Evolutionary conservation across 2,113 vertebrate genomes (phyloP).

Genomic region (Hippocampus abdominalis): DNA sequence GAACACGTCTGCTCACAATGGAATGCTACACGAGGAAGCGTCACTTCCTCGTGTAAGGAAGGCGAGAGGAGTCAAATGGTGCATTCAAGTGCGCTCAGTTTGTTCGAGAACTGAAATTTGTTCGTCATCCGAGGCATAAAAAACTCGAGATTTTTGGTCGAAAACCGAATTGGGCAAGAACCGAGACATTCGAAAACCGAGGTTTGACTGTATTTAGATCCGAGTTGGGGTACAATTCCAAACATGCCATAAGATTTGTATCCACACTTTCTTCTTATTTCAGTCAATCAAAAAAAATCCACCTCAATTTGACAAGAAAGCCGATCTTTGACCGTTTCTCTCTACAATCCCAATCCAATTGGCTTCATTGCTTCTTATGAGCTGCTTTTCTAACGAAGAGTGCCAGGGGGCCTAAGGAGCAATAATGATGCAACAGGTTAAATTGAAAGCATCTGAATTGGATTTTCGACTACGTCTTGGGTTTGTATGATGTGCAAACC

Average conservation of each 20-base stretch:
- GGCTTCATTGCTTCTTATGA: background rate
- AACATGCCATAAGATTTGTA: background rate
- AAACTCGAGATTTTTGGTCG: too few relatives aligned
- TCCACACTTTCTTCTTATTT: background rate
- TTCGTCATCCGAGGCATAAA: too few relatives aligned
- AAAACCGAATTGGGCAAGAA: too few relatives aligned
- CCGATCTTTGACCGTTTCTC: background rate
- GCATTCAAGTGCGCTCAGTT: too few relatives aligned
- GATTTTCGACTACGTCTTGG: slow-evolving; percentile 36
- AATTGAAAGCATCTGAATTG: slow-evolving; percentile 62
- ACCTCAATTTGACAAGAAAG: background rate
- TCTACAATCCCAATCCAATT: background rate
- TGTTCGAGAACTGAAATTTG: too few relatives aligned
- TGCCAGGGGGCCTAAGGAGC: slow-evolving; percentile 25
- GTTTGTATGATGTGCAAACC: slow-evolving; percentile 50
- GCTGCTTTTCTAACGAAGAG: slow-evolving; percentile 10
- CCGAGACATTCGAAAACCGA: too few relatives aligned
- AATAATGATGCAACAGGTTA: slow-evolving; percentile 32
- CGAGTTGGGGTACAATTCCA: too few relatives aligned
- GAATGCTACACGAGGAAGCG: too few relatives aligned
- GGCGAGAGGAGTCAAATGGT: too few relatives aligned
- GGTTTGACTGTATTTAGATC: too few relatives aligned
- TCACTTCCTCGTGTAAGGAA: too few relatives aligned
- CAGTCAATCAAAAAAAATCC: background rate
- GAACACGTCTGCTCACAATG: too few relatives aligned